Percentiles rank a stretch among this genome's conserved stretches.
phyloP scores from a whole-genome alignment of 2,113 vertebrate genomes.

The Vulpes vulpes region DNA sequence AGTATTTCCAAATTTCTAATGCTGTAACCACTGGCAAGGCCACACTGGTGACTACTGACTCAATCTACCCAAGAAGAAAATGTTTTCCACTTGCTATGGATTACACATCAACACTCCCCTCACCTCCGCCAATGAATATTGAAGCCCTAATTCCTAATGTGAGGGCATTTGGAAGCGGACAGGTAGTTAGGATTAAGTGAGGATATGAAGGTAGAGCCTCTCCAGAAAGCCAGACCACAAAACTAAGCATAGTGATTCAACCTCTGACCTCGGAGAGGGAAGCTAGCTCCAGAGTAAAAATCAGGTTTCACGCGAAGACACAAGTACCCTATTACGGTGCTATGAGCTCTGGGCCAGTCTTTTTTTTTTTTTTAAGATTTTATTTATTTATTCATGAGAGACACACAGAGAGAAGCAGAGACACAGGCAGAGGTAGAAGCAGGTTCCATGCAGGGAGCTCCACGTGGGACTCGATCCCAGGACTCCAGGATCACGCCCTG shows the following conservation, averaged over 20 bases:
- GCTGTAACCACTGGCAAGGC: background rate
- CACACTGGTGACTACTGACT: background rate
- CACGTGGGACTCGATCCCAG: too few species aligned
- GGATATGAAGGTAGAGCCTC: background rate
- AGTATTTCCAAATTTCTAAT: background rate
- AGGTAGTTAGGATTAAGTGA: background rate
- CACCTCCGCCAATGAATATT: background rate
- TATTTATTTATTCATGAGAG: too few species aligned
- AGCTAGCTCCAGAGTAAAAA: background rate
- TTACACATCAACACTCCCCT: background rate
- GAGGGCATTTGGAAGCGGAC: background rate
- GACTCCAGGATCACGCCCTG: too few species aligned
- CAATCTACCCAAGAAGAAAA: background rate
- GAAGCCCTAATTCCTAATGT: background rate
- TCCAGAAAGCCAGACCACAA: background rate
- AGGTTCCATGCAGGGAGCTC: too few species aligned
- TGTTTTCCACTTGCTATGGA: background rate
- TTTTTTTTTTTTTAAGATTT: too few species aligned
- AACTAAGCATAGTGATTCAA: background rate
- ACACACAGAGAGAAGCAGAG: too few species aligned
- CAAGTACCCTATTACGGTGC: accelerated
- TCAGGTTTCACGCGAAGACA: background rate
- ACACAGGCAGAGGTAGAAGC: too few species aligned
- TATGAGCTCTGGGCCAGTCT: background rate
- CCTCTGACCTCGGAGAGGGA: background rate